These are phyloP conservation scores for Emydura subglobosa DNA, from an alignment of 2,113 vertebrate species.

Conservation along the genomic window DNA sequence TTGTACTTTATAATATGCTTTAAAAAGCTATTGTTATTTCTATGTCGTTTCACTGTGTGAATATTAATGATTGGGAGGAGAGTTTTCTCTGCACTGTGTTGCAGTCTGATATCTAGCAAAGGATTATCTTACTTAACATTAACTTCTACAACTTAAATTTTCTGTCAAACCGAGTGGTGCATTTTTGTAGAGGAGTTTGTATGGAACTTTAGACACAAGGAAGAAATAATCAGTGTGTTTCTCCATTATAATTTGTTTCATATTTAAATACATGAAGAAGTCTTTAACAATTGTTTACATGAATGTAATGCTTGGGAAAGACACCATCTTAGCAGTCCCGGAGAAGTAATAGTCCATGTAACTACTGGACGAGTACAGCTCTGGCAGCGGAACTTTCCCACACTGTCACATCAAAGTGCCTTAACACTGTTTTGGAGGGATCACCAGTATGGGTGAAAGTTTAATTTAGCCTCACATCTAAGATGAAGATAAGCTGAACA, in stretches of 20 bases:
- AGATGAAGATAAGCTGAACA: neutral
- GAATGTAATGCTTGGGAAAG: neutral
- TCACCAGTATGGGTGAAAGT: neutral
- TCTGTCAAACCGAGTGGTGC: neutral
- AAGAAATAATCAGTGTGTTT: neutral
- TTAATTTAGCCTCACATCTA: rapidly evolving
- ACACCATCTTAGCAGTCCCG: neutral
- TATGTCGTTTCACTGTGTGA: neutral
- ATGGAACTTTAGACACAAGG: neutral
- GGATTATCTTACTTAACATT: neutral
- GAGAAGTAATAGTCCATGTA: neutral
- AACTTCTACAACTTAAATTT: neutral
- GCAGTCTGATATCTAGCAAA: neutral
- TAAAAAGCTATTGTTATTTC: neutral
- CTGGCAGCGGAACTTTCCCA: neutral
- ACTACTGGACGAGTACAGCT: neutral
- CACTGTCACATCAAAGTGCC: neutral
- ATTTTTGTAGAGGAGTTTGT: neutral
- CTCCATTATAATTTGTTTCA: neutral
- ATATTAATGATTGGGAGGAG: neutral
- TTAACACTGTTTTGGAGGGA: neutral
- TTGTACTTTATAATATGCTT: neutral
- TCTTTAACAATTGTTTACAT: neutral
- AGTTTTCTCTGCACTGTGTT: neutral
- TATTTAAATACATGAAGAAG: neutral